Base-by-base conservation (phyloP, 2,113 vertebrate species). In the Eupsittula cactorum region DNA sequence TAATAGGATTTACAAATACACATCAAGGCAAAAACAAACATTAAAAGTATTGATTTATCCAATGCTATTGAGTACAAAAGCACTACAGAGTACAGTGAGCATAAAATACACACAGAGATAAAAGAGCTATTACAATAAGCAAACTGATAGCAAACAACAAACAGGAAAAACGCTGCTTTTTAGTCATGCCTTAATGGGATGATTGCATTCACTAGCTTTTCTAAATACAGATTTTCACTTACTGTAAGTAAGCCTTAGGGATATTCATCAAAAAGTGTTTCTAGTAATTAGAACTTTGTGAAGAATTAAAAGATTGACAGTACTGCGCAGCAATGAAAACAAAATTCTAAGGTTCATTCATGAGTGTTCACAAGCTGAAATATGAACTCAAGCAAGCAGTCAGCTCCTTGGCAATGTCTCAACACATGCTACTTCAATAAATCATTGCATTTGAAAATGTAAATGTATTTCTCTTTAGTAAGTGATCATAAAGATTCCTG, bases 381-480 rank as follows among this genome's bases (percentile, higher is more conserved):
- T 78, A 29, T 28, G 53, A 57, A 62, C 57, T 82, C 24, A 12
- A 69, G 47, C 27, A 85, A 91, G 33, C 52, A 96, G 75, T 46
- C 24, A 68, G 47, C 68, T 97, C 49, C 93, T 96, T 92, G 74
- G 74, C 64, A 89, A 35, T 88, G 87, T 81, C 95, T 95, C 96
- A 93, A 80, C 62, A 88, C 53, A 80, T 44, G 64, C 53, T 92
- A 88, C 85, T 95, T 96, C 92, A 97, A 96, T 92, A 97, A 97
- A 97, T 92, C 29, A 69, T 93, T 88, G 79, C 80, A 95, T 97
- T 97, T 97, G 91, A 96, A 97, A 97, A 97, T 94, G 93, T 93
- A 97, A 97, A 97, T 95, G 41, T 18, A 89, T 52, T 96, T 95
- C 80, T 97, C 75, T 93, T 94, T 93, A 96, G 81, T 59, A 91